Evolutionary conservation across 2,888 invertebrate genomes (phyloP).

Genomic region (Eilema depressum): DNA sequence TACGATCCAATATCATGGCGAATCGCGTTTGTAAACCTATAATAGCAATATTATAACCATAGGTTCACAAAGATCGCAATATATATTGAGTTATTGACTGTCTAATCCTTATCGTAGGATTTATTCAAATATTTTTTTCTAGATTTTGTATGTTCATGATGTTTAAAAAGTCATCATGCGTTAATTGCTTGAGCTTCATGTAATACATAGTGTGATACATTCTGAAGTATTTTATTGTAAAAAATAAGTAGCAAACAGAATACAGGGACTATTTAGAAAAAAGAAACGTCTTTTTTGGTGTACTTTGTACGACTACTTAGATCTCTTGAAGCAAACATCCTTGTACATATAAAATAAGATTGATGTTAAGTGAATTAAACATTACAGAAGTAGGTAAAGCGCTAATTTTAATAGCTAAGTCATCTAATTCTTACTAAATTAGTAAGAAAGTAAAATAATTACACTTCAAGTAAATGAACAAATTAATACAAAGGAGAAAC

Average conservation of each 20-base stretch:
- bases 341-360: constrained; percentile 42
- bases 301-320: constrained; percentile 66
- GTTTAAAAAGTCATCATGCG: neutral
- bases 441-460: neutral
- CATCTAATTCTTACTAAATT: neutral
- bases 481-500: too few relatives aligned
- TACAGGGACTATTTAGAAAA: constrained; percentile 79
- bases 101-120: too few relatives aligned
- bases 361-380: constrained; percentile 23
- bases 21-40: too few relatives aligned
- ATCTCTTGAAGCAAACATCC: constrained; percentile 62
- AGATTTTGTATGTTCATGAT: neutral
- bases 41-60: too few relatives aligned
- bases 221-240: constrained; percentile 41
- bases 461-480: too few relatives aligned
- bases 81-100: too few relatives aligned
- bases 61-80: too few relatives aligned
- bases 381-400: constrained; percentile 2
- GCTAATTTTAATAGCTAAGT: neutral
- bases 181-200: constrained; percentile 22
- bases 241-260: constrained; percentile 60
- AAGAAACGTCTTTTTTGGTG: constrained; percentile 61
- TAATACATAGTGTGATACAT: constrained; percentile 27
- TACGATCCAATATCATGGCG: too few relatives aligned
- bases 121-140: too few relatives aligned